Percentiles rank a stretch among this genome's conserved stretches.
These are phyloP conservation scores for Scrobipalpa costella DNA, from an alignment of 2,888 invertebrate genomes.

Conservation along the genomic window DNA sequence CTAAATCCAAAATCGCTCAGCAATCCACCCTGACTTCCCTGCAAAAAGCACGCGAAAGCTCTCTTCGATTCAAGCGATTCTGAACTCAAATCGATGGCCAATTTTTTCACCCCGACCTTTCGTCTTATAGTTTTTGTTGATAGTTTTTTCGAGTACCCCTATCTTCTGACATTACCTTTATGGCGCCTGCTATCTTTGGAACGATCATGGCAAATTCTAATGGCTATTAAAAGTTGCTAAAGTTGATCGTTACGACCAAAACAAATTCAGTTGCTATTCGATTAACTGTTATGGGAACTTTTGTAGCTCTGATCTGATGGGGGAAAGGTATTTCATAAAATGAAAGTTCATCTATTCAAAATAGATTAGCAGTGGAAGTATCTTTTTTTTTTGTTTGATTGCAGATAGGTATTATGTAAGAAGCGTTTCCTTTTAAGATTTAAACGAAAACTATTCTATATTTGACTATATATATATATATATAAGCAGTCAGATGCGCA, in stretches of 20 bases:
- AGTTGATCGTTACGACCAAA: conserved; percentile 59
- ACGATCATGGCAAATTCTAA: conserved; percentile 74
- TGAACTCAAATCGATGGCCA: conserved; percentile 52
- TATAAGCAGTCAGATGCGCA: too few species aligned
- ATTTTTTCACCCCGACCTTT: conserved; percentile 69
- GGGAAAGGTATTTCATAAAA: conserved; percentile 25
- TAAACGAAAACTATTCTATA: too few species aligned
- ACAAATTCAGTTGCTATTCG: conserved; percentile 62
- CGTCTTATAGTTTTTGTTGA: conserved; percentile 72
- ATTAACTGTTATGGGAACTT: conserved; percentile 48
- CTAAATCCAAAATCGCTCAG: conserved; percentile 67
- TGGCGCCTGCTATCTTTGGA: conserved; percentile 67
- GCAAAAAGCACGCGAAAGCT: conserved; percentile 50
- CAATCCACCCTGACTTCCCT: conserved; percentile 50
- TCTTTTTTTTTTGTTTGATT: not conserved
- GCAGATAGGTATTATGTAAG: not conserved
- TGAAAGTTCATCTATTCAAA: conserved; percentile 22
- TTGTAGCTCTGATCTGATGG: conserved; percentile 38
- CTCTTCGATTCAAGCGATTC: conserved; percentile 56
- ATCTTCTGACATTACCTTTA: conserved; percentile 74
- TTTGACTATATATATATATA: too few species aligned
- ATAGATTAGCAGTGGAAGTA: not conserved
- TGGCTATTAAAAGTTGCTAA: conserved; percentile 65
- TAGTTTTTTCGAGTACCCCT: conserved; percentile 71
- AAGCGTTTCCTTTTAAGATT: too few species aligned